These are phyloP conservation scores for Crambe crambe DNA, from an alignment of 37 sponge, comb jelly and placozoan genomes.

Conservation along the genomic window DNA sequence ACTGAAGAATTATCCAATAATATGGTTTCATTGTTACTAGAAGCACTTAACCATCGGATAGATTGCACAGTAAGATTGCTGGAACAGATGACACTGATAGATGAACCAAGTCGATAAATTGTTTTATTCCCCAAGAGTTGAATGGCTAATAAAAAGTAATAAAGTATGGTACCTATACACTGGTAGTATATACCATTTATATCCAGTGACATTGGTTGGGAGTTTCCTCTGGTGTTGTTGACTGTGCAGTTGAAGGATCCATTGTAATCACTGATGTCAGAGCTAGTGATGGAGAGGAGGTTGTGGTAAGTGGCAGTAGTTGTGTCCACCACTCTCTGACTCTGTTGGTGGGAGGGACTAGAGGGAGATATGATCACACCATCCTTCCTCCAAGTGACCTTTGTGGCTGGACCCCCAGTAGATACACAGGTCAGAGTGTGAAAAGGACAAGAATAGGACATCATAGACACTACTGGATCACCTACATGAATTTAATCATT, in stretches of 20 bases:
- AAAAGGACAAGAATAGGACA: neutral
- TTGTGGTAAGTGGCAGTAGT: slow-evolving; percentile 1
- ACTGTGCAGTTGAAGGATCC: neutral
- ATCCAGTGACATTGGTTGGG: too few relatives aligned
- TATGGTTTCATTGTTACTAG: neutral
- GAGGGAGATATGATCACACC: neutral
- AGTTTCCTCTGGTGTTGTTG: neutral
- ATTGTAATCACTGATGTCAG: neutral
- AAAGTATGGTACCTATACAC: too few relatives aligned
- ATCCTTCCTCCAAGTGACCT: slow-evolving; percentile 22
- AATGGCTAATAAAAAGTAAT: neutral
- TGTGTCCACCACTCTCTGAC: neutral
- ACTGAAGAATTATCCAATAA: slow-evolving; percentile 12
- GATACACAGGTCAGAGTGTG: slow-evolving; percentile 24
- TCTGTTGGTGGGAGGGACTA: neutral
- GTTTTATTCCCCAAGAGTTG: neutral
- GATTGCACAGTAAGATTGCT: neutral
- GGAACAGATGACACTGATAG: neutral
- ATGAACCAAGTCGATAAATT: neutral
- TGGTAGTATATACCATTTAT: too few relatives aligned
- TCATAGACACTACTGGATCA: neutral
- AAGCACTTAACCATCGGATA: too few relatives aligned
- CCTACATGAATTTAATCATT: neutral
- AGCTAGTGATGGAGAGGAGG: neutral
- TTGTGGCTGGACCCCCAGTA: slow-evolving; percentile 30